Evolutionary conservation across 2,888 invertebrate genomes (phyloP).

Genomic region (Saturnia japonica): DNA sequence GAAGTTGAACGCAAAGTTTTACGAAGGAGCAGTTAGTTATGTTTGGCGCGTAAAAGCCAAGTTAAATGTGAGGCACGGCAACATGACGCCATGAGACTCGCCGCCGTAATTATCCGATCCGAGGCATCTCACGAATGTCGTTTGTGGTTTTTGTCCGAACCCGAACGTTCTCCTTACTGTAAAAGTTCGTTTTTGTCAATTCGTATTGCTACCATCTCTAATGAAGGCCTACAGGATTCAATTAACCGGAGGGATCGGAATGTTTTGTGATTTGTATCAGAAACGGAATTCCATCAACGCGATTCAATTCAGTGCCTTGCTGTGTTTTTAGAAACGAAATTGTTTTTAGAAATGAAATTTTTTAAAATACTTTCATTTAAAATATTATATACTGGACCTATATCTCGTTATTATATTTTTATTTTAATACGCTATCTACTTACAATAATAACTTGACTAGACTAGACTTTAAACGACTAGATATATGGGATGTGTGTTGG

Average conservation of each 20-base stretch:
- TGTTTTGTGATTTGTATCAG: slow-evolving; percentile 76
- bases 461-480: too few species aligned
- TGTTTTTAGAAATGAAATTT: slow-evolving; percentile 52
- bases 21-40: slow-evolving; percentile 54
- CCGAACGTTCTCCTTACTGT: slow-evolving; percentile 58
- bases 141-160: slow-evolving; percentile 74
- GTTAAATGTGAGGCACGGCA: slow-evolving; percentile 50
- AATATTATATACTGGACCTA: slow-evolving; percentile 1
- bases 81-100: slow-evolving; percentile 29
- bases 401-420: slow-evolving; percentile 13
- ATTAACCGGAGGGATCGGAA: slow-evolving; percentile 75
- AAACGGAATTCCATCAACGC: slow-evolving; percentile 69
- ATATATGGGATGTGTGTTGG: too few species aligned
- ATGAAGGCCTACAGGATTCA: slow-evolving; percentile 79
- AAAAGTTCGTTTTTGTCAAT: slow-evolving; percentile 73
- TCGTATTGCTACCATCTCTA: slow-evolving; percentile 59
- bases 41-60: slow-evolving; percentile 64
- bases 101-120: slow-evolving; percentile 67
- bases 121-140: slow-evolving; percentile 63
- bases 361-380: slow-evolving; percentile 39
- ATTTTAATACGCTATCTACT: too few species aligned
- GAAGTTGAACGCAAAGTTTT: slow-evolving; percentile 61
- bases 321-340: slow-evolving; percentile 54
- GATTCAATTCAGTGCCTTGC: slow-evolving; percentile 57
- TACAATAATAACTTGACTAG: too few species aligned